Base-by-base conservation (phyloP, 1,140 invertebrate species). In the Drosophila littoralis region DNA sequence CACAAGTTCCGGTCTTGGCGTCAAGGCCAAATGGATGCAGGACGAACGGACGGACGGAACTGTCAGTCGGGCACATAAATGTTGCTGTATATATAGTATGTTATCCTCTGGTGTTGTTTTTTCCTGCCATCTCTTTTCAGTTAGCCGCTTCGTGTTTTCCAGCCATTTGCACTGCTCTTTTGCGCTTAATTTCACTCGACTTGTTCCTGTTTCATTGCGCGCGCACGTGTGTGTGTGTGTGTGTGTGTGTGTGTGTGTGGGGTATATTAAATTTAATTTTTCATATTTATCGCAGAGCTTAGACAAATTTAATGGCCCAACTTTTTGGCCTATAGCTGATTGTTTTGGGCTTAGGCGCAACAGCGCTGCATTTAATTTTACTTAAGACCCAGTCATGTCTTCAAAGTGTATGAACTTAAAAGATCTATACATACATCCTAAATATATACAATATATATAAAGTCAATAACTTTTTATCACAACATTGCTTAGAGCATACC, bases 151-250 rank as follows among this genome's bases (percentile, higher is more conserved):
- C 15, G 52, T 57, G 48, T 78, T 79, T 82, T 82, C 76, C 79
- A 86, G 40, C 65, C 67, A 74, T 88, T 86, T 86, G 77, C 83
- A 82, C 83, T 79, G 82, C 81, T 88, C 82, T 85, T 85, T 88
- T 64, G 65, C 76, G 82, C 82, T 83, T 86, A 86, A 88, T 86
- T 86, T 88, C 83, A 77, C 76, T 51, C 55, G 38, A 54, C 40
- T 50, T 76, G 8, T 72, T 77, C 63, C 63, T 82, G 46, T 66
- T 67, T 69, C 43, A 48, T 48, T 15, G 35, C 32, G 38, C 72
- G 0, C 12, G 42, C 22, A 10, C 32, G 13, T 42, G 7, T 8
- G 22, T 50, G 9, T 50, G 15, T 46, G 45, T 10, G 2, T 46
- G 12, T 38, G 6, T 67, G 35, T 50, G 45, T 55, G 59, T 57